Percentiles rank a stretch among this genome's conserved stretches.
Conservation (phyloP, 2,888 invertebrate genomes). For the Lutraria lutraria region DNA sequence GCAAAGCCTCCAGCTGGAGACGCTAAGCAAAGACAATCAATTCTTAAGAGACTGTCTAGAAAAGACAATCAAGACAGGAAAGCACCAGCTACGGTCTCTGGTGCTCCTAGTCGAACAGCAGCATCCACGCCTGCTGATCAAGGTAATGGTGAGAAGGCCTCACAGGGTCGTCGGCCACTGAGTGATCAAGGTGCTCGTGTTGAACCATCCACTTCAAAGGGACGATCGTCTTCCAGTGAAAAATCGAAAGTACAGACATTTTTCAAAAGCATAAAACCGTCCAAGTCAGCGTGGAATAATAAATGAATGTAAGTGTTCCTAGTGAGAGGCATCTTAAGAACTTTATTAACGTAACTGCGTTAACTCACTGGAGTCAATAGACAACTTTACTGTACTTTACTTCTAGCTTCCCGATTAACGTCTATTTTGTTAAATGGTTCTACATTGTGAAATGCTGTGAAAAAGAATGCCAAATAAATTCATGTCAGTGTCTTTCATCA, state of each 20-base stretch:
- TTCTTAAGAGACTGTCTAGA: conserved; percentile 52
- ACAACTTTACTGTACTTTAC: neutral
- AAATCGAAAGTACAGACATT: conserved; percentile 69
- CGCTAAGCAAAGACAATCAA: conserved; percentile 67
- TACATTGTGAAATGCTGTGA: neutral
- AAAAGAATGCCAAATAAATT: conserved; percentile 53
- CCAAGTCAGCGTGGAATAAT: conserved; percentile 75
- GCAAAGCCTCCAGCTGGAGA: conserved; percentile 68
- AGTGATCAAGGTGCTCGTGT: conserved; percentile 77
- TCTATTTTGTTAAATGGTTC: neutral
- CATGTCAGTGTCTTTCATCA: conserved; percentile 56
- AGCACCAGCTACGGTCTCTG: conserved; percentile 64
- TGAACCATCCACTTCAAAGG: conserved; percentile 51
- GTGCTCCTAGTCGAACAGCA: conserved; percentile 54
- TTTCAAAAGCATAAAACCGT: conserved; percentile 74
- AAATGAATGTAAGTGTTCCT: conserved; percentile 38
- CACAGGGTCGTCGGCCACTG: conserved; percentile 67
- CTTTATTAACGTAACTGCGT: neutral
- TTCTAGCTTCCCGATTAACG: neutral
- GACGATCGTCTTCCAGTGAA: conserved; percentile 62
- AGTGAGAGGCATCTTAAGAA: neutral
- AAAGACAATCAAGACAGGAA: conserved; percentile 59
- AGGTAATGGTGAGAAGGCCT: conserved; percentile 13
- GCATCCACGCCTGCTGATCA: conserved; percentile 55
- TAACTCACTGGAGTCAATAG: neutral